These are phyloP conservation scores for Ictidomys tridecemlineatus DNA, from an alignment of 2,113 vertebrate species.

Conservation along the genomic window DNA sequence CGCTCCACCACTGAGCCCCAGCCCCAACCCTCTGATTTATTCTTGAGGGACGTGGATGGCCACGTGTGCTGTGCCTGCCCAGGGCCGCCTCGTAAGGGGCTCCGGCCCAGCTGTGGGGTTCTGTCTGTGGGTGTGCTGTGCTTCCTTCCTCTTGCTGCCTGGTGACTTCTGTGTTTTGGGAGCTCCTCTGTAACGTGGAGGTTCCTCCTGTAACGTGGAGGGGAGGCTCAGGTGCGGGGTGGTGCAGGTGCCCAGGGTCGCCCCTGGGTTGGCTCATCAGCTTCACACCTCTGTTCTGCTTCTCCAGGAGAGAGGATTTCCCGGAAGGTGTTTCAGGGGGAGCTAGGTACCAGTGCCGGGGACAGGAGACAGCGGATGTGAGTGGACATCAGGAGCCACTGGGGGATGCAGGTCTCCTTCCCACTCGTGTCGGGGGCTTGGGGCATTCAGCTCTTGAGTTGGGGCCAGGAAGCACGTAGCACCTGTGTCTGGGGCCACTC, in stretches of 20 bases:
- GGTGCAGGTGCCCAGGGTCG: fast-evolving
- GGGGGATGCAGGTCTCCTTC: fast-evolving
- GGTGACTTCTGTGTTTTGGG: neutral
- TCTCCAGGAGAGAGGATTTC: neutral
- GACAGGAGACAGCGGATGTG: fast-evolving
- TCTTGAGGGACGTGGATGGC: neutral
- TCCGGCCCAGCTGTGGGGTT: too few relatives aligned
- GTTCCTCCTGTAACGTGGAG: neutral
- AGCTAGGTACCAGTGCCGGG: neutral
- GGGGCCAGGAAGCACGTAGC: neutral
- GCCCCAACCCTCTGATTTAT: too few relatives aligned
- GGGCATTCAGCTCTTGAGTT: neutral
- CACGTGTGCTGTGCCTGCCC: neutral
- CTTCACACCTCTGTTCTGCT: too few relatives aligned
- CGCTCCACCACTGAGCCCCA: too few relatives aligned
- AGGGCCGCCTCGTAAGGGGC: neutral
- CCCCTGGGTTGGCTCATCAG: neutral
- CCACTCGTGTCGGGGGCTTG: fast-evolving
- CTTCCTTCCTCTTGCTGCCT: too few relatives aligned
- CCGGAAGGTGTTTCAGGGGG: fast-evolving
- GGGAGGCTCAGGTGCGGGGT: neutral
- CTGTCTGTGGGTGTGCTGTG: too few relatives aligned
- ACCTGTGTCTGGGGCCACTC: neutral
- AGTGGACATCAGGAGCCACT: fast-evolving
- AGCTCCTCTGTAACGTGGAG: neutral